Conservation (phyloP, 2,888 invertebrate genomes). For the Tenthredo amoena region DNA sequence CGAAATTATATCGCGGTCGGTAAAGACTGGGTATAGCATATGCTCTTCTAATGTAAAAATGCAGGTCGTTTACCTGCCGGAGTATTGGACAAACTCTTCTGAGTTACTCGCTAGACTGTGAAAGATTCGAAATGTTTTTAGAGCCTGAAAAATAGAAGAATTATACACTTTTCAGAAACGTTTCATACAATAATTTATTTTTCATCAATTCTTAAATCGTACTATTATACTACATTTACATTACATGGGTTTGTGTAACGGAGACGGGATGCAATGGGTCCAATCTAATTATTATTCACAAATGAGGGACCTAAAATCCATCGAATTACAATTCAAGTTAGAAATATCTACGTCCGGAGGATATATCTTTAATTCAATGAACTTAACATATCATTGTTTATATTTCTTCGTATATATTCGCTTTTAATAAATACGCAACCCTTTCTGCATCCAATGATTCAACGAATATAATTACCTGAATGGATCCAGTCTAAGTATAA, state of each 20-base stretch:
- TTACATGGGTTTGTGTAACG: constrained; percentile 61
- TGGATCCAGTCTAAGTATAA: background rate
- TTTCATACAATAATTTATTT: constrained; percentile 68
- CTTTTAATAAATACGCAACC: background rate
- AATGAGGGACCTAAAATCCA: constrained; percentile 50
- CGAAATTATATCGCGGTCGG: background rate
- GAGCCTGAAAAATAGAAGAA: background rate
- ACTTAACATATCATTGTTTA: constrained; percentile 5
- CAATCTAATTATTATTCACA: constrained; percentile 52
- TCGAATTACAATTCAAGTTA: constrained; percentile 58
- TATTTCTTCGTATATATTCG: background rate
- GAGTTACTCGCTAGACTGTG: background rate
- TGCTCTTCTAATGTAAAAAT: background rate
- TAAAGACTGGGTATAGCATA: too few relatives aligned
- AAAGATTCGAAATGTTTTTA: background rate
- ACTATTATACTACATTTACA: constrained; percentile 65
- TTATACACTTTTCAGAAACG: constrained; percentile 61
- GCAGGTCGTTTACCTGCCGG: background rate
- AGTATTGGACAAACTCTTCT: background rate
- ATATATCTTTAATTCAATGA: background rate
- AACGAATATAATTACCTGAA: constrained; percentile 1
- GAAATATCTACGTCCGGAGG: background rate
- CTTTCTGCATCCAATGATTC: background rate
- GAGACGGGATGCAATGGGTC: constrained; percentile 53
- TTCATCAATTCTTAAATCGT: constrained; percentile 63